Evolutionary conservation across 2,888 invertebrate genomes (phyloP), one percentile per base, ranked within the genome.

Genomic region (Tinea semifulvella): DNA sequence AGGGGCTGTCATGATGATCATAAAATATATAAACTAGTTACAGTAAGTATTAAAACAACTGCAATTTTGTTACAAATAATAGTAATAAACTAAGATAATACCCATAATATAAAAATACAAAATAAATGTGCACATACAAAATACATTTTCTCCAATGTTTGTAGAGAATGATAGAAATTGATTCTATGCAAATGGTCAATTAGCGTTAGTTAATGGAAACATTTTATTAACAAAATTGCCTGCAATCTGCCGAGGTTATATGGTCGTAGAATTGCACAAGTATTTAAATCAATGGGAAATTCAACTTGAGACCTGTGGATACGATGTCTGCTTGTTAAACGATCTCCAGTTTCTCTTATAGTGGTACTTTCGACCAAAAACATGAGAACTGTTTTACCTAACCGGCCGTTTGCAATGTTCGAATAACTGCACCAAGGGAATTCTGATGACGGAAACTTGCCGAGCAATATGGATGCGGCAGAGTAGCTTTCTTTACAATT

Each of bases 311-410:
- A 36, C 18, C 36, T 36, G 36, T 36, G 36, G 36, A 36, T 36
- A 36, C 36, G 36, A 36, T 36, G 36, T 36, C n/a, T 18, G 36
- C 36, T 36, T 36, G 36, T 36, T 36, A 36, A 36, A 36, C 36
- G 36, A 36, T 36, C 36, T 18, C 11, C 17, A 18, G 36, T 36
- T 36, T 36, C 36, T 36, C 36, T 36, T 36, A 36, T 36, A 36
- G 22, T 11, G 25, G 63, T 61, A 63, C 65, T 68, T 63, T 66
- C 67, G 65, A 63, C 61, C 56, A 57, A 57, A 57, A 64, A 77
- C 76, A 76, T 60, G 73, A 67, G 65, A 77, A 77, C 64, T 70
- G 71, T 70, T 76, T 79, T 73, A 77, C 68, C 65, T 60, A 61
- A 65, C 68, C 67, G 65, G 65, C 63, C 64, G 58, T 59, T 64